Conservation (phyloP, 2,888 invertebrate genomes). For the Acanthacorydalis orientalis region DNA sequence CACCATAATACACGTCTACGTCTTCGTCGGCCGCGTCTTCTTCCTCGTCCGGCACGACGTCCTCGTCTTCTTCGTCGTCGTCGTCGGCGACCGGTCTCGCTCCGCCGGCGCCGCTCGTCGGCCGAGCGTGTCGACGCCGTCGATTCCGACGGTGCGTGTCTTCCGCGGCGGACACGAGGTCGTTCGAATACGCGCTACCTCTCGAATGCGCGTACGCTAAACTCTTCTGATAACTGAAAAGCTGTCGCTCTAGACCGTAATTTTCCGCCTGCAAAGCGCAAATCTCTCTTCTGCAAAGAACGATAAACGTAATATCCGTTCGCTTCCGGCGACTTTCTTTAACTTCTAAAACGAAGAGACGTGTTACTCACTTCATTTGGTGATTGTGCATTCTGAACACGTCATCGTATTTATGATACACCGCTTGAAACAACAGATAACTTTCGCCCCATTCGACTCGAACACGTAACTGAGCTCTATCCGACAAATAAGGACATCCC, state of each 20-base stretch:
- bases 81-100: constrained; percentile 9
- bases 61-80: constrained; percentile 19
- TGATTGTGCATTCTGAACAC: constrained; percentile 62
- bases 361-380: constrained; percentile 62
- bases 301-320: too few relatives aligned
- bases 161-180: constrained; percentile 17
- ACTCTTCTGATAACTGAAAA: constrained; percentile 70
- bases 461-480: constrained; percentile 54
- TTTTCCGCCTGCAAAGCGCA: constrained; percentile 68
- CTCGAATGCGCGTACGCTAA: constrained; percentile 54
- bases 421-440: constrained; percentile 61
- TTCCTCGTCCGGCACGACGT: constrained; percentile 18
- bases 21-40: constrained; percentile 20
- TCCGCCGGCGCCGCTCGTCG: constrained; percentile 19
- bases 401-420: constrained; percentile 71
- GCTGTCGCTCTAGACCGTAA: constrained; percentile 61
- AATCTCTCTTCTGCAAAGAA: constrained; percentile 47
- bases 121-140: constrained; percentile 6
- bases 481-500: constrained; percentile 50
- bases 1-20: constrained; percentile 14
- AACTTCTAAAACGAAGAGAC: too few relatives aligned
- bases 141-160: not conserved
- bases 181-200: constrained; percentile 29
- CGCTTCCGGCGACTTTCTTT: too few relatives aligned
- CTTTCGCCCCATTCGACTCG: constrained; percentile 73